These are phyloP conservation scores for Aphidius ervi DNA, from an alignment of 1,140 invertebrate species.

Conservation along the genomic window DNA sequence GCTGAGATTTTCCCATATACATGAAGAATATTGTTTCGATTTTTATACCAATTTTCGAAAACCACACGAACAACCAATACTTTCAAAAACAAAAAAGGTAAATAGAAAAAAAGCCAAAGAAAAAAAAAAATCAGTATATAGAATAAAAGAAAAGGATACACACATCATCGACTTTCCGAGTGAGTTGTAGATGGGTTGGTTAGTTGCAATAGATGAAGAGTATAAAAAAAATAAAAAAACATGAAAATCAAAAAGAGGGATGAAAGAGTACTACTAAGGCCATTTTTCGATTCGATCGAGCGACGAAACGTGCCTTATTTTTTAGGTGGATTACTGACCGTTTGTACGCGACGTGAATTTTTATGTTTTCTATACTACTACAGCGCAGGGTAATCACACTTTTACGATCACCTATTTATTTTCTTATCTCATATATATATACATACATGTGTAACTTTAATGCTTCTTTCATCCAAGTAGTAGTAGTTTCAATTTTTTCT, in stretches of 20 bases:
- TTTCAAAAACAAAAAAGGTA: too few relatives aligned
- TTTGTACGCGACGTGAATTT: conserved; percentile 19
- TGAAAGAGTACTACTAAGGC: neutral
- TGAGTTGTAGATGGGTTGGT: too few relatives aligned
- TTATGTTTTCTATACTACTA: conserved; percentile 5
- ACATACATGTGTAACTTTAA: conserved; percentile 15
- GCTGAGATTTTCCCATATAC: conserved; percentile 5
- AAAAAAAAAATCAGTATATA: neutral
- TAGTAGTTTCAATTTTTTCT: neutral
- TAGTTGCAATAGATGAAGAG: too few relatives aligned
- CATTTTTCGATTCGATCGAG: conserved; percentile 19
- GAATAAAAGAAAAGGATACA: neutral
- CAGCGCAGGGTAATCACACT: conserved; percentile 18
- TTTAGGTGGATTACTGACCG: conserved; percentile 14
- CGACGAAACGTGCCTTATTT: conserved; percentile 21
- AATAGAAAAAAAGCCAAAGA: neutral
- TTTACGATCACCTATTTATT: conserved; percentile 21
- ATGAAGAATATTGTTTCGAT: conserved; percentile 15
- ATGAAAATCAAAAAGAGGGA: neutral
- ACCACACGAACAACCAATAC: too few relatives aligned
- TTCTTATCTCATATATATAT: conserved; percentile 18
- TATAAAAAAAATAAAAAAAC: neutral
- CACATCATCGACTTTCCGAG: neutral
- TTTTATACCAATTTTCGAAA: neutral
- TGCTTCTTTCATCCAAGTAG: conserved; percentile 1